Percentiles rank a stretch among this genome's conserved stretches.
Conservation (phyloP, 2,797 vertebrate genomes). For the Poeciliopsis infans region DNA sequence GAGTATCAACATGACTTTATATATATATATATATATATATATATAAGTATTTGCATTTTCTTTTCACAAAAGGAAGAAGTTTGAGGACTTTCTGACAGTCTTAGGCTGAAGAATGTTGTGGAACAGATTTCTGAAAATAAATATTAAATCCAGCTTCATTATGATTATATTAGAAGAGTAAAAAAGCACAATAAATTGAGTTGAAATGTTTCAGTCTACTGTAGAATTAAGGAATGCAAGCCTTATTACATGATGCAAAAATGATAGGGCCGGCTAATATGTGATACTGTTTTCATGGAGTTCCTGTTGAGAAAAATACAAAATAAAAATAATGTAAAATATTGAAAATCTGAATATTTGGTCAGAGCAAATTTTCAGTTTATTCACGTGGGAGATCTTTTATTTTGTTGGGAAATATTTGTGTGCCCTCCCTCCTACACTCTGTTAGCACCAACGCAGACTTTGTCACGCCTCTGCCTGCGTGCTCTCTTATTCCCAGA, state of each 20-base stretch:
- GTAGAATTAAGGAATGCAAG: not conserved
- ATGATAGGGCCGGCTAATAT: not conserved
- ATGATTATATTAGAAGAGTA: not conserved
- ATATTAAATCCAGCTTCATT: not conserved
- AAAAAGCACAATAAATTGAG: not conserved
- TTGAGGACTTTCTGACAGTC: not conserved
- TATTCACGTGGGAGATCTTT: conserved; percentile 10
- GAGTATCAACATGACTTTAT: not conserved
- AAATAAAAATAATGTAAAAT: not conserved
- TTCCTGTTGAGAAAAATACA: not conserved
- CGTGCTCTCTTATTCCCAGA: conserved; percentile 43
- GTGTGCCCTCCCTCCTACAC: conserved; percentile 52
- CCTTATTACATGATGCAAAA: not conserved
- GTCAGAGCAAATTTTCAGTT: not conserved
- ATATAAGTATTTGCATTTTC: not conserved
- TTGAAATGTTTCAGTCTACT: not conserved
- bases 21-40: not conserved
- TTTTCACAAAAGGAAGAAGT: too few relatives aligned
- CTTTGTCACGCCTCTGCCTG: conserved; percentile 44
- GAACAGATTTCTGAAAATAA: not conserved
- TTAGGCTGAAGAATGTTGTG: not conserved
- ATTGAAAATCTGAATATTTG: not conserved
- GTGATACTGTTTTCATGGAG: not conserved
- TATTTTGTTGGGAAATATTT: conserved; percentile 22
- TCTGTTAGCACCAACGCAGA: conserved; percentile 42